Evolutionary conservation across 2,888 invertebrate species (phyloP), one percentile per base, ranked within the genome.

Genomic region (Drosophila neotestacea): DNA sequence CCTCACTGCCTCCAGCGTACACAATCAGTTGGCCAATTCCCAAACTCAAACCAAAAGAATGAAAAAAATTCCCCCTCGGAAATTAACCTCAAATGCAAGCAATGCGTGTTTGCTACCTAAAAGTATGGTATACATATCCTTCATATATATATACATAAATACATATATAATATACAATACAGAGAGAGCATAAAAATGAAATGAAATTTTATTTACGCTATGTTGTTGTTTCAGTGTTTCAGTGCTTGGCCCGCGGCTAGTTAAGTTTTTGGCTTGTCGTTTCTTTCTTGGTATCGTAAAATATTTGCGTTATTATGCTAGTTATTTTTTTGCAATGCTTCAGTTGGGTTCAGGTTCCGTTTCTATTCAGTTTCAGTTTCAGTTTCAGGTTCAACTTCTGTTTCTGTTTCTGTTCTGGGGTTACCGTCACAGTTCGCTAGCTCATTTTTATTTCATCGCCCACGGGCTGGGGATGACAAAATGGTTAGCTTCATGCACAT

Each of bases 281-380:
- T 65, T 58, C 60, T 60, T 60, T 72, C 60, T 65, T 63, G 65
- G 68, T 84, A 85, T 84, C 85, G 81, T 85, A 85, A 85, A 85
- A 85, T 85, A 87, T 89, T 85, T 85, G 89, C 85, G 88, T 85
- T 89, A 89, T 85, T 85, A 87, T 85, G 79, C 85, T 81, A 89
- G 89, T 87, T 81, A 89, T 85, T 87, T 87, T 55, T 77, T 68
- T 63, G 62, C 68, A 65, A 66, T 67, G 62, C 70, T 77, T 60
- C 32, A 28, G 32, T 46, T 54, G 16, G 36, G 16, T 62, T 30
- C 39, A 13, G 46, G 9, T 27, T 46, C 34, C n/a, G 51, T 11
- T 39, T 47, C 58, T 30, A 39, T 55, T 47, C 39, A 36, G 54
- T 41, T 66, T 47, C 36, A 41, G 30, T 34, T 54, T 47, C 39